These are phyloP conservation scores for Nomada hirtipes DNA, from an alignment of 2,888 invertebrate genomes.

Conservation along the genomic window DNA sequence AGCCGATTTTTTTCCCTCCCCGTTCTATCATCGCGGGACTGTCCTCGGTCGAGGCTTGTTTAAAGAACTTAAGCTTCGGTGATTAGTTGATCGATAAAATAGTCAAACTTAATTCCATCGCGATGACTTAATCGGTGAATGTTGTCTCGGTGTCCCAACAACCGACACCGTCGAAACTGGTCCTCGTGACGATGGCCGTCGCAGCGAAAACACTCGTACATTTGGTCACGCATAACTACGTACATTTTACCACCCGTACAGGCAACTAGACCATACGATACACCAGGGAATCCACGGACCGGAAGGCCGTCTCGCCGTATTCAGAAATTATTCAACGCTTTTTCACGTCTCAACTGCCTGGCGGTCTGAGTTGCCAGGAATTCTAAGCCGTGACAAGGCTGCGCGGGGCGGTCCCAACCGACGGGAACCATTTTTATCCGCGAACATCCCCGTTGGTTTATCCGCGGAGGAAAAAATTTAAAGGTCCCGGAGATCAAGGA, in stretches of 20 bases:
- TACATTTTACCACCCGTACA: slow-evolving; percentile 42
- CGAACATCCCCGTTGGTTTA: slow-evolving; percentile 54
- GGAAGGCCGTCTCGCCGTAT: slow-evolving; percentile 34
- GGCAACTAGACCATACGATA: slow-evolving; percentile 33
- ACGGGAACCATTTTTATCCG: slow-evolving; percentile 57
- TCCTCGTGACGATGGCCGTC: background rate
- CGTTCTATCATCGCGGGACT: slow-evolving; percentile 18
- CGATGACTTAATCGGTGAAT: slow-evolving; percentile 72
- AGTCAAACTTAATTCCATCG: slow-evolving; percentile 76
- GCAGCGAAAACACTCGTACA: background rate
- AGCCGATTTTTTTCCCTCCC: slow-evolving; percentile 6
- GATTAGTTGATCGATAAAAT: slow-evolving; percentile 72
- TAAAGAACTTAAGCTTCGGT: slow-evolving; percentile 63
- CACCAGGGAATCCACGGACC: slow-evolving; percentile 24
- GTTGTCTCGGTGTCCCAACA: slow-evolving; percentile 41
- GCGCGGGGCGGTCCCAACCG: slow-evolving; percentile 13
- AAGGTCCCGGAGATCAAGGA: slow-evolving; percentile 30
- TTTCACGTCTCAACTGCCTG: slow-evolving; percentile 38
- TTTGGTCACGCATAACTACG: slow-evolving; percentile 22
- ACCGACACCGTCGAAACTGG: background rate
- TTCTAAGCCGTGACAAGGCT: slow-evolving; percentile 25
- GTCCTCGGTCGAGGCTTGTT: slow-evolving; percentile 15
- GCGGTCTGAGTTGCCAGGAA: slow-evolving; percentile 10
- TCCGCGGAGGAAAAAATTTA: slow-evolving; percentile 47
- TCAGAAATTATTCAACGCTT: slow-evolving; percentile 67